Percentiles rank a stretch among this genome's conserved stretches.
Conservation (phyloP, 2,888 invertebrate species). For the Eudasyphora cyanicolor region DNA sequence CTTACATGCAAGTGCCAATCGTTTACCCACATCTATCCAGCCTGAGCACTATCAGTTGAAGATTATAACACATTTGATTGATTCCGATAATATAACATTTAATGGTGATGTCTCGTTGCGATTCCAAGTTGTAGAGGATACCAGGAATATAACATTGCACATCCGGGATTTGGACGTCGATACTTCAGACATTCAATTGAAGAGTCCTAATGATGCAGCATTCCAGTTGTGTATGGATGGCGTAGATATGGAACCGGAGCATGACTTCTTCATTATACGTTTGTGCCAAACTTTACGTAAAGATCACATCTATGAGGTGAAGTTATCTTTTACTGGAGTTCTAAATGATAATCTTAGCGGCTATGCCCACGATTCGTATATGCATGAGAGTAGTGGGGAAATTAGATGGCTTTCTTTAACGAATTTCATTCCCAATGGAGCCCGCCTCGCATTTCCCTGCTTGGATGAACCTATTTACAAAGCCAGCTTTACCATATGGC, state of each 20-base stretch:
- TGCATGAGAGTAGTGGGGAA: slow-evolving; percentile 81
- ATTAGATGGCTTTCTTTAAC: slow-evolving; percentile 88
- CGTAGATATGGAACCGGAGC: slow-evolving; percentile 74
- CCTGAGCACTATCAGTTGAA: slow-evolving; percentile 79
- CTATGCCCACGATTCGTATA: slow-evolving; percentile 86
- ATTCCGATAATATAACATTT: slow-evolving; percentile 77
- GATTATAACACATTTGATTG: slow-evolving; percentile 79
- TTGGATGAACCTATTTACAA: too few relatives aligned
- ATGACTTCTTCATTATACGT: slow-evolving; percentile 83
- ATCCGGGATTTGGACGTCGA: slow-evolving; percentile 83
- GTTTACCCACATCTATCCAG: slow-evolving; percentile 79
- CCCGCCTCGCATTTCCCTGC: slow-evolving; percentile 93
- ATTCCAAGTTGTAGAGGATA: slow-evolving; percentile 79
- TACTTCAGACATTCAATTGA: slow-evolving; percentile 73
- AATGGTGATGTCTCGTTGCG: slow-evolving; percentile 79
- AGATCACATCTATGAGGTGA: slow-evolving; percentile 81
- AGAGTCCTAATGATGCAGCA: slow-evolving; percentile 69
- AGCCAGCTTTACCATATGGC: too few relatives aligned
- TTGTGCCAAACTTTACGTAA: slow-evolving; percentile 80
- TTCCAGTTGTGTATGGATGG: too few relatives aligned
- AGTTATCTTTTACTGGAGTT: slow-evolving; percentile 83
- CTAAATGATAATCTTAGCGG: slow-evolving; percentile 85
- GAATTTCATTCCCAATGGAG: slow-evolving; percentile 88
- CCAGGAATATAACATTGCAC: slow-evolving; percentile 85
- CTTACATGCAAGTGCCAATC: too few relatives aligned